Conservation (phyloP, 1,140 invertebrate species). For the Octopus bimaculoides region DNA sequence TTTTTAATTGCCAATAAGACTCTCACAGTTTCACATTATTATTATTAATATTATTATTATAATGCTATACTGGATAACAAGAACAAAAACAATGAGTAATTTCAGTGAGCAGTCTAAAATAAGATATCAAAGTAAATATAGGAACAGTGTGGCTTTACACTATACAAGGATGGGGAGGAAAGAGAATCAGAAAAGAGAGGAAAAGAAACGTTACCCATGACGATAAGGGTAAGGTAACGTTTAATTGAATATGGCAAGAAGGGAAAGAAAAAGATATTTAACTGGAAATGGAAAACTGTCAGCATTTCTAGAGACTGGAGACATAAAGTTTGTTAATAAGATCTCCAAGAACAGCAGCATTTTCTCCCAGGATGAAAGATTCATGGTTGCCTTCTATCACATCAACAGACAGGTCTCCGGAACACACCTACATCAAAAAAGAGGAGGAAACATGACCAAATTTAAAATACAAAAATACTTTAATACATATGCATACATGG, state of each 20-base stretch:
- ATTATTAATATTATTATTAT: no score
- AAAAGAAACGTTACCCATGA: neutral
- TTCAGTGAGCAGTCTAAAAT: no score
- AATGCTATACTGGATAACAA: no score
- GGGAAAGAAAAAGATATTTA: neutral
- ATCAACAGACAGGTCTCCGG: conserved; percentile 26
- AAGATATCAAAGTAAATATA: no score
- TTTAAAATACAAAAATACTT: no score
- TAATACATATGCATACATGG: no score
- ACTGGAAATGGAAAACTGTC: neutral
- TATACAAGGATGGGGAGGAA: neutral
- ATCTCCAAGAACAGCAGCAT: conserved; percentile 28
- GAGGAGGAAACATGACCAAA: neutral
- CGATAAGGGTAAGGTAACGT: no score
- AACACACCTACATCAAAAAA: conserved; percentile 32
- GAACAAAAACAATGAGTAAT: no score
- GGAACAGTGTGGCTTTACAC: no score
- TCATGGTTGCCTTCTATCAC: conserved; percentile 36
- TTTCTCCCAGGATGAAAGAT: conserved; percentile 32
- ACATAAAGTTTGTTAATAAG: conserved; percentile 15
- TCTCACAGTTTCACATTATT: no score
- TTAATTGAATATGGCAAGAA: neutral
- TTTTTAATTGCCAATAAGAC: no score
- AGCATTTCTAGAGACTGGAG: neutral
- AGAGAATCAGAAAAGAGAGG: neutral